Conservation (phyloP, 2,113 vertebrate species). For the Ciconia maguari region DNA sequence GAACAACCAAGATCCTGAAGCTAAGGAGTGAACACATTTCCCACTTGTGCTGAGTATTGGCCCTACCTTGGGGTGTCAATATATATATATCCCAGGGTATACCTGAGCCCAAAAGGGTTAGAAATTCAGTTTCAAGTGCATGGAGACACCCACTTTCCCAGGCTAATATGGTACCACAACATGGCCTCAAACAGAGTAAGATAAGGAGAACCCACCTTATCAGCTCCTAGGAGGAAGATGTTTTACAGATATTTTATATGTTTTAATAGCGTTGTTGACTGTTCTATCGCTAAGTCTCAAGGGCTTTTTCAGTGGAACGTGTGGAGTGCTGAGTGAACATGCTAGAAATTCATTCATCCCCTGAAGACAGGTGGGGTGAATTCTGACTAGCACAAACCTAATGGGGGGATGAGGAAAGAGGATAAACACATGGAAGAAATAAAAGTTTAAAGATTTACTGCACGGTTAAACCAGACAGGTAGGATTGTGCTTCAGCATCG, state of each 20-base stretch:
- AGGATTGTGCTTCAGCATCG: not conserved
- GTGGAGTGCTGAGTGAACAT: not conserved
- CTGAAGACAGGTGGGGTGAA: constrained; percentile 12
- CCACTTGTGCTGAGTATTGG: not conserved
- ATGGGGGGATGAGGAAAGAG: not conserved
- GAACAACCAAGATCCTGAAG: not conserved
- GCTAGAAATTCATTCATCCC: not conserved
- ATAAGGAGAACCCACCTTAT: not conserved
- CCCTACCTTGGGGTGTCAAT: not conserved
- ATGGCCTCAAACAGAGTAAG: not conserved
- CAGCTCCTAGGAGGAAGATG: not conserved
- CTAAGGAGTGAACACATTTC: not conserved
- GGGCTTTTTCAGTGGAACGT: not conserved
- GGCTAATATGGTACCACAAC: not conserved
- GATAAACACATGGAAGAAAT: not conserved
- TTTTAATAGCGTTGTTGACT: not conserved
- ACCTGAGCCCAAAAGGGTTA: not conserved
- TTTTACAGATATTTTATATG: constrained; percentile 1
- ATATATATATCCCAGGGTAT: not conserved
- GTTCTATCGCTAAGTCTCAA: not conserved
- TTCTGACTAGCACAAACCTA: not conserved
- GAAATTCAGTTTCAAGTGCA: not conserved
- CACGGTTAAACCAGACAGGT: not conserved
- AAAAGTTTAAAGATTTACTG: not conserved
- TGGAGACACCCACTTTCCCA: not conserved